A percentile compares a stretch with the other conserved stretches of the same genome.
phyloP scores from a whole-genome alignment of 2,113 vertebrate species.

The Etheostoma cragini region DNA sequence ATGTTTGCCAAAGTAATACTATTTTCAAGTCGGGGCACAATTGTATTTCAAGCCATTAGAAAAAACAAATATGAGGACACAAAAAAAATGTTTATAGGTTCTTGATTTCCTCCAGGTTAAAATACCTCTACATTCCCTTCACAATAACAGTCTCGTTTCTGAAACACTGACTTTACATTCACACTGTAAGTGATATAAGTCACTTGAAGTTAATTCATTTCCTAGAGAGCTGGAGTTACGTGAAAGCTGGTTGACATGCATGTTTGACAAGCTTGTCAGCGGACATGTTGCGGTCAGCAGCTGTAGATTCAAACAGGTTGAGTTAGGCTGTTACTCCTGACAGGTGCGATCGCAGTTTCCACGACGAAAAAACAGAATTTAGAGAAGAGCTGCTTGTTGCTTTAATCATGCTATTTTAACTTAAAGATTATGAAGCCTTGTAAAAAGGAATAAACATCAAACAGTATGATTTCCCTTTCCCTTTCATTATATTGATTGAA shows the following conservation, averaged over 20 bases:
- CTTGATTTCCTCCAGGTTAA: neutral
- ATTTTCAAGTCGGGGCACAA: neutral
- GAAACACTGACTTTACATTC: neutral
- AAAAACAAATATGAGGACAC: neutral
- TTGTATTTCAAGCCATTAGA: neutral
- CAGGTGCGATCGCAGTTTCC: neutral
- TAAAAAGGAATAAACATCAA: neutral
- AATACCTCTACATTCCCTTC: neutral
- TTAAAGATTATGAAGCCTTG: neutral
- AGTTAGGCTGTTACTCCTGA: neutral
- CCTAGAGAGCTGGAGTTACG: neutral
- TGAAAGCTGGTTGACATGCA: neutral
- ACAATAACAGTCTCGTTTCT: neutral
- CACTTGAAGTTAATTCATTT: neutral
- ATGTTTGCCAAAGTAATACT: neutral
- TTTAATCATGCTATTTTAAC: neutral
- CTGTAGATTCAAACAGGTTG: neutral
- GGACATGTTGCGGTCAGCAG: slow-evolving; percentile 15
- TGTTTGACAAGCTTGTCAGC: neutral
- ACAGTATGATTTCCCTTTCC: neutral
- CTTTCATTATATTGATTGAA: neutral
- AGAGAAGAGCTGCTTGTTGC: neutral
- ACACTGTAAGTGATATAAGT: neutral
- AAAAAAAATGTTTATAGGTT: neutral
- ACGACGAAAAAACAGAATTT: neutral